Evolutionary conservation across 2,888 invertebrate genomes (phyloP).

Genomic region (Hydrotaea cyrtoneurina): DNA sequence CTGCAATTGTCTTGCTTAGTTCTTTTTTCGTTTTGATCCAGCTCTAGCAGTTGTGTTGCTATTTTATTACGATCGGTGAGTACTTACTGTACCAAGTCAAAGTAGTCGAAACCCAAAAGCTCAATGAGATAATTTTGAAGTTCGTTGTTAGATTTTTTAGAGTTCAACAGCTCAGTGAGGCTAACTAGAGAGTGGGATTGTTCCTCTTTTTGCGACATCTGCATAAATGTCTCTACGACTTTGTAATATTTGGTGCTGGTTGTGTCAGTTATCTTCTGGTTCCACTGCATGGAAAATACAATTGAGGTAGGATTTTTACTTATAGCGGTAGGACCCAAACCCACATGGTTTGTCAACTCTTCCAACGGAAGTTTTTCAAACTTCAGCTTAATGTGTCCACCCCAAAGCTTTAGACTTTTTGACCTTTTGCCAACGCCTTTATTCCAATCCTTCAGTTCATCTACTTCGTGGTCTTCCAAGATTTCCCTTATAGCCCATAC

Average conservation of each 20-base stretch:
- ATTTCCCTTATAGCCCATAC: slow-evolving; percentile 81
- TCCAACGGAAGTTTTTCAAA: slow-evolving; percentile 61
- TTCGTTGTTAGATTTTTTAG: slow-evolving; percentile 85
- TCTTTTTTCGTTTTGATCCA: slow-evolving; percentile 73
- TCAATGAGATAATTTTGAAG: slow-evolving; percentile 93
- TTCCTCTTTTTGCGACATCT: slow-evolving; percentile 69
- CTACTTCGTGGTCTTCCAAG: slow-evolving; percentile 82
- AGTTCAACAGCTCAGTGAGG: slow-evolving; percentile 83
- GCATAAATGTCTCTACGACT: slow-evolving; percentile 72
- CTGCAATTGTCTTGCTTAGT: slow-evolving; percentile 72
- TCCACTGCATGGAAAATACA: slow-evolving; percentile 74
- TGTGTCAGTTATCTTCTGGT: slow-evolving; percentile 32
- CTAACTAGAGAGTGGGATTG: slow-evolving; percentile 70
- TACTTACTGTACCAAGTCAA: slow-evolving; percentile 87
- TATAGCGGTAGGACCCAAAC: slow-evolving; percentile 73
- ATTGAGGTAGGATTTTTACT: slow-evolving; percentile 67
- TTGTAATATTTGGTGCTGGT: slow-evolving; percentile 56
- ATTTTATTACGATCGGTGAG: slow-evolving; percentile 85
- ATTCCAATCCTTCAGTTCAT: slow-evolving; percentile 81
- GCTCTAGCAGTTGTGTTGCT: slow-evolving; percentile 76
- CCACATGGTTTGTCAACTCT: slow-evolving; percentile 67
- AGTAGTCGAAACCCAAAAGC: slow-evolving; percentile 90
- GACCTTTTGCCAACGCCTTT: slow-evolving; percentile 71
- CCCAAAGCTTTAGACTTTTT: slow-evolving; percentile 71
- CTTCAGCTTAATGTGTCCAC: slow-evolving; percentile 71